phyloP scores from a whole-genome alignment of 2,113 vertebrate species.

The Neodon shergylaensis region DNA sequence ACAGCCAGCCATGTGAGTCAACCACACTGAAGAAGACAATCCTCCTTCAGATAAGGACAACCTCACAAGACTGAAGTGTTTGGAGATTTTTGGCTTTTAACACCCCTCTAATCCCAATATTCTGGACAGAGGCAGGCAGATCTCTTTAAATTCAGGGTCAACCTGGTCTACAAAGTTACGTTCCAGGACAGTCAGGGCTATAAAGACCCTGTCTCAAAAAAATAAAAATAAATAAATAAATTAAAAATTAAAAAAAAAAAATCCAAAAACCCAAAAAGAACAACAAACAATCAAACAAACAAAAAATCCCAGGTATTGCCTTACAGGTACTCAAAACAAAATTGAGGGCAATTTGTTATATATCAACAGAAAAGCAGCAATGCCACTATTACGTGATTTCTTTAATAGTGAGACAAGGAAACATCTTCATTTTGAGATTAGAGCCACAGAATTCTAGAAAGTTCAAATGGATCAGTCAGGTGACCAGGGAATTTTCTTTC shows the following conservation, averaged over 20 bases:
- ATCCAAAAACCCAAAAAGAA: background rate
- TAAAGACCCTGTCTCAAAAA: background rate
- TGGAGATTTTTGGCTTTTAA: background rate
- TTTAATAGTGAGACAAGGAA: slow-evolving; percentile 17
- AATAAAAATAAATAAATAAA: too few species aligned
- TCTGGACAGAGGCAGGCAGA: background rate
- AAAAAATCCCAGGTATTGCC: background rate
- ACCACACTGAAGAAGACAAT: background rate
- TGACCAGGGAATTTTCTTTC: background rate
- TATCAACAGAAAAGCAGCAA: background rate
- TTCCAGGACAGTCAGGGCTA: background rate
- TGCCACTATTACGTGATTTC: background rate
- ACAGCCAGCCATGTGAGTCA: background rate
- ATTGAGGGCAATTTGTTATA: background rate
- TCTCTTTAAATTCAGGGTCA: background rate
- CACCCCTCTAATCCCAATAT: background rate
- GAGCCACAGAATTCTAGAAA: slow-evolving; percentile 12
- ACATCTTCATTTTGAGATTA: slow-evolving; percentile 40
- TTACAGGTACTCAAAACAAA: background rate
- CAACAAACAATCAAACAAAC: background rate
- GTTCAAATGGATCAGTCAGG: background rate
- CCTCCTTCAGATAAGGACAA: background rate
- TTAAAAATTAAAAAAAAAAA: background rate
- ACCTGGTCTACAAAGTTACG: too few species aligned
- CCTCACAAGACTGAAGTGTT: background rate